Evolutionary conservation across 37 sponge, comb jelly and placozoan genomes (phyloP), one percentile per base, ranked within the genome.

Genomic region (Aplysina aerophoba): DNA sequence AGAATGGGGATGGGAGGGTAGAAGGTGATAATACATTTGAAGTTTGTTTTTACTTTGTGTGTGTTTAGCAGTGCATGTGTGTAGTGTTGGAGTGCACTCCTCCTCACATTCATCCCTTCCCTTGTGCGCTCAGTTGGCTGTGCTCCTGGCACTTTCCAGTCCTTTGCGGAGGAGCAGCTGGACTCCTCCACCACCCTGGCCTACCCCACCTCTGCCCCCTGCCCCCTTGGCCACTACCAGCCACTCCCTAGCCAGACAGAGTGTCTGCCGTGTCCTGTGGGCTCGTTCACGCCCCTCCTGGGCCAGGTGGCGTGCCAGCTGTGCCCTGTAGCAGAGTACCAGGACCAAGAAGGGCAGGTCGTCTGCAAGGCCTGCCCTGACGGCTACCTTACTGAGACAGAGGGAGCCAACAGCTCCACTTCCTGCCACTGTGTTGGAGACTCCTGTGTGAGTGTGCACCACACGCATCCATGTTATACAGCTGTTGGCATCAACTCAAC

Each of bases 171-270:
- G 27, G 71, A 69, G 34, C 34, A 31, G 35, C 34, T 69, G 71
- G 34, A 35, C 71, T 30, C 34, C 8, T 31, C 71, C 17, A 35
- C 34, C 33, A 69, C 34, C 33, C 33, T 69, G 71, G 34, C 71
- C 30, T 69, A 69, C 71, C 71, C 71, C 28, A 31, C 71, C 28
- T 69, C 34, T 69, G 17, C 28, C 34, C 71, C 34, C 33, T 69
- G 71, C 34, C 71, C 71, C 34, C 33, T 69, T n/a, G 71, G 71
- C 28, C 71, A 69, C 71, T 69, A 69, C 71, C 71, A 69, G 33
- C 71, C 71, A 30, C 13, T 6, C 34, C 71, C 71, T 35, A 35
- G 33, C 28, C 71, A 69, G 33, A 3, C 27, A 16, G 2, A 30
- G 28, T 69, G 71, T 69, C 71, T 69, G 34, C 71, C 71, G 2